phyloP scores from a whole-genome alignment of 2,888 invertebrate species.

The Aquatica leii region DNA sequence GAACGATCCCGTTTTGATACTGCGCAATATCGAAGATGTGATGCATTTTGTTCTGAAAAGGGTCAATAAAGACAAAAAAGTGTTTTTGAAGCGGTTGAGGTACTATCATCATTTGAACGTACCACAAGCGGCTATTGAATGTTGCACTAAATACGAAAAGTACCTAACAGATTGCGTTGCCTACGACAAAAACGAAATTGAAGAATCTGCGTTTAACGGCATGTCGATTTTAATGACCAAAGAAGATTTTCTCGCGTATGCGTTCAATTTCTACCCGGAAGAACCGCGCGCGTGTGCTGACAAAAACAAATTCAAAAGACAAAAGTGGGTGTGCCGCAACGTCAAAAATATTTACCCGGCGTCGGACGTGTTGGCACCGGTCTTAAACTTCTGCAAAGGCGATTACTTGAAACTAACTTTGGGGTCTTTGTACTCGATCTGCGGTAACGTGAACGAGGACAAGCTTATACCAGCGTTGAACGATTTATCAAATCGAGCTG shows the following conservation, averaged over 20 bases:
- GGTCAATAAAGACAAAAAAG: not conserved
- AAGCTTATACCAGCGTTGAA: constrained; percentile 11
- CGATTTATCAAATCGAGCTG: constrained; percentile 15
- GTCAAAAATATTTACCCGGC: constrained; percentile 1
- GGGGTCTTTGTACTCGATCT: constrained; percentile 17
- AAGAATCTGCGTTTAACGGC: not conserved
- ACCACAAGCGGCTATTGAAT: not conserved
- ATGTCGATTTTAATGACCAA: constrained; percentile 5
- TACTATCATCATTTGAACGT: constrained; percentile 11
- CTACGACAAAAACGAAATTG: not conserved
- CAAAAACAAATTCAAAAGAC: constrained; percentile 6
- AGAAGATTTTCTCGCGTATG: constrained; percentile 3
- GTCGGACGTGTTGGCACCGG: not conserved
- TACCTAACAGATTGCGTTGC: not conserved
- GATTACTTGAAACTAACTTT: constrained; percentile 25
- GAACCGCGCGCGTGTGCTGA: not conserved
- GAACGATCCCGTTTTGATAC: not conserved
- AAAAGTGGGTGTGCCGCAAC: not conserved
- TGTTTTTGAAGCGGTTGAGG: not conserved
- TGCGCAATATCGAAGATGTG: not conserved
- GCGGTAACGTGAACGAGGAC: constrained; percentile 15
- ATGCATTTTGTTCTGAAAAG: not conserved
- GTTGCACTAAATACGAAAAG: not conserved
- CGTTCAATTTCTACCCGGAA: not conserved
- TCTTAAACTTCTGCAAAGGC: constrained; percentile 22